Base-by-base conservation (phyloP, 2,797 vertebrate species). In the Diplodus puntazzo region DNA sequence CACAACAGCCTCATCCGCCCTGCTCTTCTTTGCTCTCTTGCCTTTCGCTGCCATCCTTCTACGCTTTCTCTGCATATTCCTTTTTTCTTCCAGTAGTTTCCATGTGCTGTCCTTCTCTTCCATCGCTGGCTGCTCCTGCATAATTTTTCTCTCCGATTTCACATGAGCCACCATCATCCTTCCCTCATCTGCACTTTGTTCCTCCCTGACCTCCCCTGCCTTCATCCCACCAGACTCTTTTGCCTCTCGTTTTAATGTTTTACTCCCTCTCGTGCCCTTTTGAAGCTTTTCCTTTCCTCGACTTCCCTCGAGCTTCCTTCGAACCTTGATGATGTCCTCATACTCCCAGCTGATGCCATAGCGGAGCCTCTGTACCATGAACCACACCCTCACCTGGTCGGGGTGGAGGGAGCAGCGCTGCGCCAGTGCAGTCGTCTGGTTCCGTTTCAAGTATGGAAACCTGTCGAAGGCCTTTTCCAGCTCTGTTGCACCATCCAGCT, bases 301-400 rank as follows among this genome's bases (percentile, higher is more conserved):
- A 18, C 69, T 73, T 27, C 72, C 66, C 20, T 21, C 60, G 12
- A 87, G 71, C 66, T 89, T 91, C 17, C 14, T 75, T 11, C 92
- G 88, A 0, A 96, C 90, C 63, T 95, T 89, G 39, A 75, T 80
- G 74, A 97, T 96, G 88, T 97, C 96, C 63, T 94, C 89, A 1
- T 91, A 88, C 12, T 95, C 95, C 97, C 97, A 97, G 93, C 96
- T 97, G 87, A 97, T 96, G 73, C 97, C 96, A 2, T 95, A 96
- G 66, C 90, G 93, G 30, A 97, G 95, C 54, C 96, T 95, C 86
- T 97, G 96, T 18, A 93, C 91, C 95, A 97, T 97, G 88, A 97
- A 97, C 96, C 96, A 97, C 20, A 94, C 94, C 90, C 94, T 96
- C 43, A 97, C 96, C 59, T 91, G 95, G 81, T 97, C 96, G 39